Base-by-base conservation (phyloP, 2,888 invertebrate genomes). In the Chromoteleia sp. region DNA sequence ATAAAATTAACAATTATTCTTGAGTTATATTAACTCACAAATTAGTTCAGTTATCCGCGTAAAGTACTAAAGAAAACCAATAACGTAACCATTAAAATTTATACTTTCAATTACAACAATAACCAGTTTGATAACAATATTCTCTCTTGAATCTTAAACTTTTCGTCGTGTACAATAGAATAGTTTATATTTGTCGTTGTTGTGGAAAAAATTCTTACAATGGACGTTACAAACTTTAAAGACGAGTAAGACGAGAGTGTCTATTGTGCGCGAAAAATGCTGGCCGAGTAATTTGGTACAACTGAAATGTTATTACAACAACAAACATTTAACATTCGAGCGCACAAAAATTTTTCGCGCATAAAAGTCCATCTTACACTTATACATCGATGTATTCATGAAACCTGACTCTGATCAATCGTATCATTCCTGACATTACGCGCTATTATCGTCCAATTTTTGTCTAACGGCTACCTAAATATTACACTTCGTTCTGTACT, bases 381-480 rank as follows among this genome's bases (percentile, higher is more conserved):
- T 30, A 52, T 8, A 30, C 1, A 43, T 15, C 41, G 15, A 6
- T 30, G n/a, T 2, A 17, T 52, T 52, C 17, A 8, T 30, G 14
- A 30, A 30, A 15, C 48, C 2, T 52, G 29, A 19, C 52, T 52
- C 17, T 10, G 17, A 19, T 50, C 4, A n/a, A 21, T 21, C 25
- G n/a, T n/a, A 25, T 21, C 25, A 14, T 48, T 21, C 21, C n/a
- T 21, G 25, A 48, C 6, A 39, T 39, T 12, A 14, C 14, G 2
- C 14, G 39, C 6, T 14, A 12, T 39, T 10, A 12, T 39, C 7
- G 15, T 2, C n/a, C 50, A 14, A 25, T 29, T 29, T 29, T 29
- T 29, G 10, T 50, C 50, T 50, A 50, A 50, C 50, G 7, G 6
- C 29, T 50, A 50, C 7, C 29, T 50, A 48, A 50, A 50, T 14